phyloP scores from a whole-genome alignment of 2,888 invertebrate genomes.

The Candidula unifasciata region DNA sequence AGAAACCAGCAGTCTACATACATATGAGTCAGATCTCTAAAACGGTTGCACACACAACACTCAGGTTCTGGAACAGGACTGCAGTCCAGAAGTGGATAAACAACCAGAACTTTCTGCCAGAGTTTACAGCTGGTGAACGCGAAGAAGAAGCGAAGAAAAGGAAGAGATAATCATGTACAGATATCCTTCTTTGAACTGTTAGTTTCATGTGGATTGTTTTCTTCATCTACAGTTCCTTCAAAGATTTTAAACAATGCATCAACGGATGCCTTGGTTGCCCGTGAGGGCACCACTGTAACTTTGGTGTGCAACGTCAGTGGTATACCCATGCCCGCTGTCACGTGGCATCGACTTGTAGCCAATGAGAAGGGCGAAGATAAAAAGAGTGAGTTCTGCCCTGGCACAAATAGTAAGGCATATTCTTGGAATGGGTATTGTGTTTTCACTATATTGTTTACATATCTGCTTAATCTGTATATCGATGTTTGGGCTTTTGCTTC shows the following conservation, averaged over 20 bases:
- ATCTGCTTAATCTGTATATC: not conserved
- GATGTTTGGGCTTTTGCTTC: no score
- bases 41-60: no score
- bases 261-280: slow-evolving; percentile 87
- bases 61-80: no score
- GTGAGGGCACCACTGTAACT: slow-evolving; percentile 95
- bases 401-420: slow-evolving; percentile 58
- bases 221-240: slow-evolving; percentile 87
- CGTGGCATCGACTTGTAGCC: slow-evolving; percentile 83
- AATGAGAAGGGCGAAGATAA: slow-evolving; percentile 54
- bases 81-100: no score
- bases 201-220: not conserved
- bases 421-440: slow-evolving; percentile 19
- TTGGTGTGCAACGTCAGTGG: slow-evolving; percentile 88
- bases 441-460: not conserved
- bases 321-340: slow-evolving; percentile 90
- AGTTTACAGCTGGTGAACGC: no score
- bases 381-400: slow-evolving; percentile 61
- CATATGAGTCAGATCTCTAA: no score
- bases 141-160: no score
- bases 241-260: slow-evolving; percentile 94
- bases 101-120: no score
- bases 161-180: not conserved
- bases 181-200: not conserved
- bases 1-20: no score